Base-by-base conservation (phyloP, 2,113 vertebrate species). In the Nycticorax nycticorax region DNA sequence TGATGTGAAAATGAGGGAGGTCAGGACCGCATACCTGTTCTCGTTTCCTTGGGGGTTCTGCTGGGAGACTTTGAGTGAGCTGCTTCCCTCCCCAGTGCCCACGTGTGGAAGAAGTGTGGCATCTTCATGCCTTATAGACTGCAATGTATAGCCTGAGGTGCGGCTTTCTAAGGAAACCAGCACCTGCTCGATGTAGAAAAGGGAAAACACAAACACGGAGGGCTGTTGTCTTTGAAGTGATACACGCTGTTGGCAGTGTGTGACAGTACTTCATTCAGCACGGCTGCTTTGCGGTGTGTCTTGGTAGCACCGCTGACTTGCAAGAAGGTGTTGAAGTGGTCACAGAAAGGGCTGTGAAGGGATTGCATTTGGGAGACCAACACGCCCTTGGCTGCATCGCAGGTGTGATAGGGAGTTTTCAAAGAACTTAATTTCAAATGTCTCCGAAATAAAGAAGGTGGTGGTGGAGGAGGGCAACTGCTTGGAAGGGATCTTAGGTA, bases 381-480 rank as follows among this genome's bases (percentile, higher is more conserved):
- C 8, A 21, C 0, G 2, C 48, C 28, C 57, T 69, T 78, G 50
- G 4, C 59, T 64, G 27, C 0, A 0, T 39, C 14, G n/a, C 7
- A 17, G 13, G 30, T 48, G 41, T 62, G 43, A 32, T 4, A 12
- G 75, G 62, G 60, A 64, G 53, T 22, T 37, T 64, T 35, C 30
- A 41, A 33, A 63, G 35, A 16, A 26, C 23, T 62, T 52, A 20
- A 18, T 75, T 93, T 90, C 55, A 66, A 28, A 50, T 39, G 27
- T 13, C 16, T 84, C 48, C 27, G 45, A 71, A 50, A 45, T 32
- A 39, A 71, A 41, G 26, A 9, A 59, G 22, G 39, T 32, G 18
- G 18, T 47, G 39, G 16, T 64, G 66, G 53, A 85, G 63, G 37
- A 18, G 60, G 10, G 32, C n/a, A n/a, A 39, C 16, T 28, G 9